phyloP scores from a whole-genome alignment of 1,140 invertebrate genomes.

The Colletes gigas region DNA sequence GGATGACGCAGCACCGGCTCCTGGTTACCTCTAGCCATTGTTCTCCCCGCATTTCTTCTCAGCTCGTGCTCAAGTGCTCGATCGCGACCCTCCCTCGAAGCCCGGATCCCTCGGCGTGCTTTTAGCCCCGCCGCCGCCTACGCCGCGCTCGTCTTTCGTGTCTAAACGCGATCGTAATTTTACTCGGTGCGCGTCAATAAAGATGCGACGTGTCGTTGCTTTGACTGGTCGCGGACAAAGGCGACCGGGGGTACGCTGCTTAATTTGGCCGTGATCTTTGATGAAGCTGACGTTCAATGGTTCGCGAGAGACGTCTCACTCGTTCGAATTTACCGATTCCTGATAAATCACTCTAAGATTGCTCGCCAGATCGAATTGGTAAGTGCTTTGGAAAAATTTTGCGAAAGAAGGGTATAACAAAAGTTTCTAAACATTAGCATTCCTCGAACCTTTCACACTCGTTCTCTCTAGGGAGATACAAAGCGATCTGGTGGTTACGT shows the following conservation, averaged over 20 bases:
- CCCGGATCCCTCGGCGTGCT: constrained; percentile 62
- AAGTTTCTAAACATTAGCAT: too few species aligned
- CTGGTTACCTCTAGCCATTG: constrained; percentile 77
- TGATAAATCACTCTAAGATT: too few species aligned
- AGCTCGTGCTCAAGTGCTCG: constrained; percentile 79
- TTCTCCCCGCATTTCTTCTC: constrained; percentile 78
- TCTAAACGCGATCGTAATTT: constrained; percentile 47
- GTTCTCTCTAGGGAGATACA: too few species aligned
- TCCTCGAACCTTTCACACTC: too few species aligned
- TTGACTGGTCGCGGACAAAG: neutral
- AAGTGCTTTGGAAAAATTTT: too few species aligned
- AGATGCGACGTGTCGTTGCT: constrained; percentile 23
- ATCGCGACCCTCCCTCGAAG: constrained; percentile 72
- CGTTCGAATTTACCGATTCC: too few species aligned
- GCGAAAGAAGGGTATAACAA: too few species aligned
- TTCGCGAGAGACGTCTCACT: too few species aligned
- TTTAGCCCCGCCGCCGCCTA: constrained; percentile 25
- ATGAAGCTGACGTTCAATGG: neutral
- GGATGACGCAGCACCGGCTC: constrained; percentile 77
- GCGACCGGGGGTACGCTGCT: neutral
- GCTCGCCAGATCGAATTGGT: too few species aligned
- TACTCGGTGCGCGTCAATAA: constrained; percentile 15
- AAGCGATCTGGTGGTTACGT: too few species aligned
- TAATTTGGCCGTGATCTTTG: neutral
- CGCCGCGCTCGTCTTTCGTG: constrained; percentile 31